Evolutionary conservation across 2,888 invertebrate genomes (phyloP), one percentile per base, ranked within the genome.

Genomic region (Dryadula phaetusa): DNA sequence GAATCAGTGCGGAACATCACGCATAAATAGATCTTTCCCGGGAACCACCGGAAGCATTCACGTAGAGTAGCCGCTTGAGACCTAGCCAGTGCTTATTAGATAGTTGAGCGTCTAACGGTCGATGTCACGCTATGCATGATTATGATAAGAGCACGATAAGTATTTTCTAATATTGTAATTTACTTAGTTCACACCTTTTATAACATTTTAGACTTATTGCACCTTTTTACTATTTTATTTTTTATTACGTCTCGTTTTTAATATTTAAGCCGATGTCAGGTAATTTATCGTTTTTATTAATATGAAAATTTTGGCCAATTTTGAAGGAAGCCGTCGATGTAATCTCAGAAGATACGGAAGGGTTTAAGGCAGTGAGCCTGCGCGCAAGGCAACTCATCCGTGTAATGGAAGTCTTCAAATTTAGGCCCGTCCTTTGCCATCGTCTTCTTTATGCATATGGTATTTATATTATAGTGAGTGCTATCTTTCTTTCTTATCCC

Each of bases 1-100:
- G 80, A 82, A 83, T 80, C 83, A 83, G 83, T 83, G 92, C 92
- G 92, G 91, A 86, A 91, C 92, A 91, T 90, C 82, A 86, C 81
- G 88, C 89, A 91, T 90, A 91, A 92, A 92, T 92, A 92, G 83
- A 86, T 92, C 92, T 92, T 92, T 92, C 92, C 88, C 89, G 89
- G 86, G 91, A 91, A 86, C 88, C 90, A 90, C 90, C 86, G 90
- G 90, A 86, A 83, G 88, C 87, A 86, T 81, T 82, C 89, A 83
- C 77, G 87, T 92, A 92, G 91, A 78, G 72, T 92, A 92, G 91
- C 77, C 84, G 92, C 92, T 91, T 90, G 79, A 83, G 82, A 84
- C 79, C 75, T 73, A 73, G 82, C 83, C 77, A 76, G 75, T 79
- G 88, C 89, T 89, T 90, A 76, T 76, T 87, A 84, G 79, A 76